Evolutionary conservation across 2,113 vertebrate genomes (phyloP).

Genomic region (Eretmochelys imbricata): DNA sequence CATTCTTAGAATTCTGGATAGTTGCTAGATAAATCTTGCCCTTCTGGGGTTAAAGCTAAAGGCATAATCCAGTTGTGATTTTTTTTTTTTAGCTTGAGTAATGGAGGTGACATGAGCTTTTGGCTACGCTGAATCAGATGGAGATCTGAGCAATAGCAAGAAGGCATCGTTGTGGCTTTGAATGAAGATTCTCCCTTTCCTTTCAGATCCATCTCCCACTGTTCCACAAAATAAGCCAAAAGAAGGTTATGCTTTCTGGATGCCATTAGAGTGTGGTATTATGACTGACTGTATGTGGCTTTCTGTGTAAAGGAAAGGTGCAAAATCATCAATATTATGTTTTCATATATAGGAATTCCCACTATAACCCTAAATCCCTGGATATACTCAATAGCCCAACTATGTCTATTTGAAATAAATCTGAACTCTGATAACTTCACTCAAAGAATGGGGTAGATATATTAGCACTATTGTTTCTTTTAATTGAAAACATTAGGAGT

Average conservation of each 20-base stretch:
- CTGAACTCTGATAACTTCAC: neutral
- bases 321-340: neutral
- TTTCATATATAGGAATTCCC: neutral
- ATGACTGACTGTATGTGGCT: neutral
- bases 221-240: neutral
- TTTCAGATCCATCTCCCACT: neutral
- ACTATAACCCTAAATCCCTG: neutral
- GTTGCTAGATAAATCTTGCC: neutral
- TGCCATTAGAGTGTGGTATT: neutral
- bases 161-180: neutral
- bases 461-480: neutral
- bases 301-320: neutral
- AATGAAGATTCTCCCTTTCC: neutral
- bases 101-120: neutral
- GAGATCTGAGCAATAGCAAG: neutral
- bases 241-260: neutral
- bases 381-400: neutral
- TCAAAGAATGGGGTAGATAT: neutral
- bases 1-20: neutral
- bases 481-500: neutral
- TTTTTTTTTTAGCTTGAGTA: neutral
- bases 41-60: neutral
- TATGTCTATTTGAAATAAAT: neutral
- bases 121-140: neutral
- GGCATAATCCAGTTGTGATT: neutral